Evolutionary conservation across 2,888 invertebrate genomes (phyloP).

Genomic region (Zelleria hepariella): DNA sequence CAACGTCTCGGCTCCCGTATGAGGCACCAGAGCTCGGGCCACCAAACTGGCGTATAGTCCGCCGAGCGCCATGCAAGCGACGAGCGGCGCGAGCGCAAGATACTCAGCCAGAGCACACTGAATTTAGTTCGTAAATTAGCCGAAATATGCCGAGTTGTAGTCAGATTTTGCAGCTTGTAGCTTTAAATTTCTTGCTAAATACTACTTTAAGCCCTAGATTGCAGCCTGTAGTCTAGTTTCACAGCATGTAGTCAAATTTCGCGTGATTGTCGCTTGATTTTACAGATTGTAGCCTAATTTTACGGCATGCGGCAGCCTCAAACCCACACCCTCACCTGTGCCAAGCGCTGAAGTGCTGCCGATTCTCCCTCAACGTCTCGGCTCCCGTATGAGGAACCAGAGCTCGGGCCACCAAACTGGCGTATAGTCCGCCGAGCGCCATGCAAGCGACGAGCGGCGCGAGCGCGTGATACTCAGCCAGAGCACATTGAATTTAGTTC

Average conservation of each 20-base stretch:
- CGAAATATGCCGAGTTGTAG: no score
- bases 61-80: conserved; percentile 60
- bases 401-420: conserved; percentile 75
- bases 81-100: conserved; percentile 55
- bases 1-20: conserved; percentile 77
- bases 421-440: conserved; percentile 73
- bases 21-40: conserved; percentile 76
- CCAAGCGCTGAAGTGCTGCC: conserved; percentile 86
- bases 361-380: conserved; percentile 77
- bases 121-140: no score
- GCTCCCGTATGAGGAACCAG: conserved; percentile 78
- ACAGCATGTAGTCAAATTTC: no score
- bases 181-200: background rate
- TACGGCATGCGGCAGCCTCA: no score
- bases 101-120: no score
- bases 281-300: background rate
- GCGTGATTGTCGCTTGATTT: background rate
- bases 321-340: conserved; percentile 59
- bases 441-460: conserved; percentile 55
- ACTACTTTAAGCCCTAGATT: no score
- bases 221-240: no score
- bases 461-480: no score
- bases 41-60: conserved; percentile 76
- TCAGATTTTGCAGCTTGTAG: background rate
- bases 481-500: no score